Evolutionary conservation across 2,797 vertebrate species (phyloP).

Genomic region (Sebastes nivosus): DNA sequence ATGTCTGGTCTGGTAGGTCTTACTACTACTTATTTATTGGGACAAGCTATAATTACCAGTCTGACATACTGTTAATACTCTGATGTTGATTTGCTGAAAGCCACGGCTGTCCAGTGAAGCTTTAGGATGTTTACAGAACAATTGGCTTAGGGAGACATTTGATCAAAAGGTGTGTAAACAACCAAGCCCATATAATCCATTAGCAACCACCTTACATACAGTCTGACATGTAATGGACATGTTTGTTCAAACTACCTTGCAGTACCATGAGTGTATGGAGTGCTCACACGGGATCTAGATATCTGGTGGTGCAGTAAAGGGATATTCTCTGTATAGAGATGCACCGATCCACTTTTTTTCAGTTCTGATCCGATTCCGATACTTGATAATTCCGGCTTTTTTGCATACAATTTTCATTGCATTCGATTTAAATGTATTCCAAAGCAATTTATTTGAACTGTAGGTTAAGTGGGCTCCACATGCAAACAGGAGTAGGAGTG

Average conservation of each 20-base stretch:
- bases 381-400: fast-evolving
- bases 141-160: neutral
- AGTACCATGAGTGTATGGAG: neutral
- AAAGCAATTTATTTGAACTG: too few relatives aligned
- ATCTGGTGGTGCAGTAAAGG: neutral
- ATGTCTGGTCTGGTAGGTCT: neutral
- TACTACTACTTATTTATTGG: neutral
- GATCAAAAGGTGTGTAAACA: constrained; percentile 7
- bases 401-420: too few relatives aligned
- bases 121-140: neutral
- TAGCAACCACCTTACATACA: neutral
- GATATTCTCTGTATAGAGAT: neutral
- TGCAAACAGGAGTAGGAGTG: too few relatives aligned
- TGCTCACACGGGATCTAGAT: neutral
- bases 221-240: constrained; percentile 4
- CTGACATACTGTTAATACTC: neutral
- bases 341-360: too few relatives aligned
- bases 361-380: too few relatives aligned
- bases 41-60: neutral
- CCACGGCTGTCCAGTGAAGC: neutral
- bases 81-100: constrained; percentile 13
- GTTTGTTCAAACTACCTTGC: neutral
- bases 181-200: neutral
- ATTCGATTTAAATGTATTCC: too few relatives aligned
- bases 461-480: too few relatives aligned